Base-by-base conservation (phyloP, 1,140 invertebrate genomes). In the Drosophila rhopaloa region DNA sequence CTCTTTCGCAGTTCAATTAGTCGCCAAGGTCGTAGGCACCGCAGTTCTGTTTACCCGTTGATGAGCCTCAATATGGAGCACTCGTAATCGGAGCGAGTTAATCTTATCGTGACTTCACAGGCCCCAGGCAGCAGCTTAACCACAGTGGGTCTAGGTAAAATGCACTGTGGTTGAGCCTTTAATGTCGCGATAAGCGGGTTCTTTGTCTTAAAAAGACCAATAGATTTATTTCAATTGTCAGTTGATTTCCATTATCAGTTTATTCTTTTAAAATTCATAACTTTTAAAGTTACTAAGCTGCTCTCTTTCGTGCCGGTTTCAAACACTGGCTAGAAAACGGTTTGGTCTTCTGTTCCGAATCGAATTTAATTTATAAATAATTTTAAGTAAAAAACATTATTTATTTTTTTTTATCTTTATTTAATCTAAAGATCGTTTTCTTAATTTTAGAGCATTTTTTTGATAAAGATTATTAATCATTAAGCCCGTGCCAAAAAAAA, bases 21-120 rank as follows among this genome's bases (percentile, higher is more conserved):
- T 38, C 57, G 43, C n/a, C 79, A 86, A 88, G 83, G 82, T 82
- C 61, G 48, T 11, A 16, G n/a, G 29, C 16, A 10, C 24, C 41
- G 47, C 58, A 46, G 44, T 46, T 51, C 48, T 38, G 35, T 41
- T 57, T 59, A 35, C 53, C 76, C 58, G 71, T 44, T 72, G 67
- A 40, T 14, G 40, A n/a, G 40, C 55, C 50, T 9, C 59, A 56
- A 62, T 62, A 62, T 54, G 43, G 65, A 56, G 60, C 63, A 59
- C 55, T 44, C 71, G 58, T 79, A 70, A 79, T 65, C 72, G 80
- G 50, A 43, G 40, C 44, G 57, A 16, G 37, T 55, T 81, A 62
- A 68, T 57, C 71, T 80, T 61, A 71, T 89, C 63, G 44, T 32
- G 48, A 35, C 40, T 73, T 72, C 63, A 50, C 13, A 62, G 63